Evolutionary conservation across 2,113 vertebrate genomes (phyloP).

Genomic region (Tiliqua scincoides): DNA sequence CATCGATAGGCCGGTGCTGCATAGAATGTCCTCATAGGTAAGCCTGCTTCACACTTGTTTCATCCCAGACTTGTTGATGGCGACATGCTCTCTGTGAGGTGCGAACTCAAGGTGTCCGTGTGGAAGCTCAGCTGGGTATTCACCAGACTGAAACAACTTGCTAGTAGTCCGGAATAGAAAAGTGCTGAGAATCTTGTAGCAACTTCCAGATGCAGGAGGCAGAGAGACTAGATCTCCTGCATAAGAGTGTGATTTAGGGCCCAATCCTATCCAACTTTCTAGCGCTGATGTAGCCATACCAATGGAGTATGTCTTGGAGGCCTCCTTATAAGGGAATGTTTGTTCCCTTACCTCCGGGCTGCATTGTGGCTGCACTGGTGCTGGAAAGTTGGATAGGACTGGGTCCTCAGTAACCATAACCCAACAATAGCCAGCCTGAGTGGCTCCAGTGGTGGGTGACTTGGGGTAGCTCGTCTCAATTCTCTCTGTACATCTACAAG

Average conservation of each 20-base stretch:
- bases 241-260: too few relatives aligned
- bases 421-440: not conserved
- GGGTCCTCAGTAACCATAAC: too few relatives aligned
- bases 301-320: too few relatives aligned
- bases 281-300: too few relatives aligned
- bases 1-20: too few relatives aligned
- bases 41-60: not conserved
- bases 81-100: not conserved
- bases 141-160: not conserved
- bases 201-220: not conserved
- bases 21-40: not conserved
- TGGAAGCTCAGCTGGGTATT: not conserved
- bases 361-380: too few relatives aligned
- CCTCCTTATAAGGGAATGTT: too few relatives aligned
- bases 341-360: too few relatives aligned
- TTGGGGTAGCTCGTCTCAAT: not conserved
- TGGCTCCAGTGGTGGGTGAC: too few relatives aligned
- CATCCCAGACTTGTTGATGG: not conserved
- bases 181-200: not conserved
- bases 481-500: not conserved
- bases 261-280: too few relatives aligned
- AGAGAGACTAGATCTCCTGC: not conserved
- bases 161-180: not conserved
- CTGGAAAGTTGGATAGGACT: too few relatives aligned
- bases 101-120: not conserved